Conservation (phyloP, 2,888 invertebrate species). For the Patella caerulea region DNA sequence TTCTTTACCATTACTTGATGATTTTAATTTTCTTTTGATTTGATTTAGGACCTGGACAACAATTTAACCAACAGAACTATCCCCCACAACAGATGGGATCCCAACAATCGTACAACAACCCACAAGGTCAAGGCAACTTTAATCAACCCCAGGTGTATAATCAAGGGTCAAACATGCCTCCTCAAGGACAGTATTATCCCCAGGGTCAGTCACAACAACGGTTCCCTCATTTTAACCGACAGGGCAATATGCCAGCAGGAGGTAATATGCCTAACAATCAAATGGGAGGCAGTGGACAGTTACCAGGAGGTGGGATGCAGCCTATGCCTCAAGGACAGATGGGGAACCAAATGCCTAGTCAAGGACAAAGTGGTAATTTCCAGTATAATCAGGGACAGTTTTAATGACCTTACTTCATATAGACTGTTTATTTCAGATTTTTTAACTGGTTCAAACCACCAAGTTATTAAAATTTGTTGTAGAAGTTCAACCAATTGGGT, state of each 20-base stretch:
- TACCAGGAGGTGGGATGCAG: conserved; percentile 29
- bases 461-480: no score
- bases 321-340: conserved; percentile 28
- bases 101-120: conserved; percentile 47
- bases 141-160: conserved; percentile 50
- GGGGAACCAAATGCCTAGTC: conserved; percentile 31
- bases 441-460: no score
- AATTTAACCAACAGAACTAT: conserved; percentile 37
- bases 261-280: conserved; percentile 41
- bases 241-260: conserved; percentile 29
- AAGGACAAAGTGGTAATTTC: conserved; percentile 31
- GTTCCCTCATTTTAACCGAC: conserved; percentile 20
- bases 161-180: conserved; percentile 28
- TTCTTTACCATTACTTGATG: no score
- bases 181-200: conserved; percentile 13
- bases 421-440: no score
- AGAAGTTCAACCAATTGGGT: no score
- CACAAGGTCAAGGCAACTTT: conserved; percentile 42
- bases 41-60: no score
- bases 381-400: conserved; percentile 44
- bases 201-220: conserved; percentile 33
- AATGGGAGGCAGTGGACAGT: conserved; percentile 34
- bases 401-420: conserved; percentile 14
- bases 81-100: conserved; percentile 48
- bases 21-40: no score